Conservation (phyloP, 2,888 invertebrate genomes). For the Apotomis capreana region DNA sequence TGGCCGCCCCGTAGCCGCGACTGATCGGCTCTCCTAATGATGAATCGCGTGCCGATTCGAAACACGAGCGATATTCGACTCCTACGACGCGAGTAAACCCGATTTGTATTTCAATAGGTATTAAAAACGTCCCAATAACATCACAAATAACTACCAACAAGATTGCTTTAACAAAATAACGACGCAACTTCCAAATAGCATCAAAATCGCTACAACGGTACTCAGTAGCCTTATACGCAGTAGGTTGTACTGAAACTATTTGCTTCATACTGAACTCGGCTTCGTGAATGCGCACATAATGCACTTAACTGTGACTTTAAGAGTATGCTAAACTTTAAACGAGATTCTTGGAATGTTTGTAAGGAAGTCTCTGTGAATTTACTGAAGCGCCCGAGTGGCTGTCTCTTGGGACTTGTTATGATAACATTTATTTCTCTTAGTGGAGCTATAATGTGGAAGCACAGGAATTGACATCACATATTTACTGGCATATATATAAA, state of each 20-base stretch:
- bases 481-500: too few species aligned
- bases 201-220: constrained; percentile 49
- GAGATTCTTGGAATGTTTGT: constrained; percentile 68
- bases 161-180: constrained; percentile 28
- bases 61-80: too few species aligned
- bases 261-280: constrained; percentile 52
- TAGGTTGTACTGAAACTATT: constrained; percentile 51
- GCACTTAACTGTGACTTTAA: constrained; percentile 59
- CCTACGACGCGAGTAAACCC: too few species aligned
- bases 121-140: neutral
- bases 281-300: constrained; percentile 58
- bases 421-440: constrained; percentile 6
- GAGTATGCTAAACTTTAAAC: constrained; percentile 68
- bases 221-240: constrained; percentile 48
- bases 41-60: too few species aligned
- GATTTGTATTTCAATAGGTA: too few species aligned
- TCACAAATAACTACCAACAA: neutral
- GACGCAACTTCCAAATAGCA: constrained; percentile 32
- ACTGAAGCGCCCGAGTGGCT: constrained; percentile 51
- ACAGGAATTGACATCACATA: neutral
- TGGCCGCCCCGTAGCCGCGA: too few species aligned
- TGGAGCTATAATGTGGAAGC: neutral
- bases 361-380: constrained; percentile 55
- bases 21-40: too few species aligned
- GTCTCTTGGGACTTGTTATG: constrained; percentile 46